These are phyloP conservation scores for Pagrus major DNA, from an alignment of 2,113 vertebrate species.

Conservation along the genomic window DNA sequence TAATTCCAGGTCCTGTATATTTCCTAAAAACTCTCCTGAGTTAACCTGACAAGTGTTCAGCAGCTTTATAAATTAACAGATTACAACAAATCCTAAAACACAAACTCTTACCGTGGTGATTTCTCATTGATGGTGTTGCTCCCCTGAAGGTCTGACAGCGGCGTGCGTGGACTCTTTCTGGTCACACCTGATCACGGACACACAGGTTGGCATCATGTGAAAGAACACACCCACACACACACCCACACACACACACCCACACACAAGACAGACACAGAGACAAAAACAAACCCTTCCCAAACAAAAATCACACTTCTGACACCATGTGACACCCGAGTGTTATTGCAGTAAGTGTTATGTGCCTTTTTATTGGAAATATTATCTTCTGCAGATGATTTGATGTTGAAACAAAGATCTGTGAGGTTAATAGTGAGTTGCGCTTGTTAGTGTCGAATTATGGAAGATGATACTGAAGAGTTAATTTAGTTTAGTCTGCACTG, in stretches of 20 bases:
- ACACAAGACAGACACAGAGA: slow-evolving; percentile 3
- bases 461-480: slow-evolving; percentile 44
- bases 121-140: slow-evolving; percentile 91
- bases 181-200: slow-evolving; percentile 87
- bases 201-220: slow-evolving; percentile 46
- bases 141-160: slow-evolving; percentile 94
- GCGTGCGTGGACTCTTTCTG: slow-evolving; percentile 89
- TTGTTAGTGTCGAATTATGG: slow-evolving; percentile 64
- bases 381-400: slow-evolving; percentile 40
- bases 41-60: neutral
- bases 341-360: slow-evolving; percentile 59
- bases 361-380: slow-evolving; percentile 39
- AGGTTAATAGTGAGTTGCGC: slow-evolving; percentile 57
- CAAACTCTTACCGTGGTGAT: slow-evolving; percentile 87
- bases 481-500: slow-evolving; percentile 44
- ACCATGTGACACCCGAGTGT: slow-evolving; percentile 44
- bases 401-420: slow-evolving; percentile 35
- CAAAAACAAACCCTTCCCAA: slow-evolving; percentile 22
- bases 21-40: neutral
- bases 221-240: slow-evolving; percentile 17
- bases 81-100: too few species aligned
- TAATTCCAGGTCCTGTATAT: neutral
- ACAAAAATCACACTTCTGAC: slow-evolving; percentile 34
- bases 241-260: slow-evolving; percentile 7
- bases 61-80: too few species aligned